These are phyloP conservation scores for Girardia tigrina DNA, from an alignment of 2,888 invertebrate species.

Conservation along the genomic window DNA sequence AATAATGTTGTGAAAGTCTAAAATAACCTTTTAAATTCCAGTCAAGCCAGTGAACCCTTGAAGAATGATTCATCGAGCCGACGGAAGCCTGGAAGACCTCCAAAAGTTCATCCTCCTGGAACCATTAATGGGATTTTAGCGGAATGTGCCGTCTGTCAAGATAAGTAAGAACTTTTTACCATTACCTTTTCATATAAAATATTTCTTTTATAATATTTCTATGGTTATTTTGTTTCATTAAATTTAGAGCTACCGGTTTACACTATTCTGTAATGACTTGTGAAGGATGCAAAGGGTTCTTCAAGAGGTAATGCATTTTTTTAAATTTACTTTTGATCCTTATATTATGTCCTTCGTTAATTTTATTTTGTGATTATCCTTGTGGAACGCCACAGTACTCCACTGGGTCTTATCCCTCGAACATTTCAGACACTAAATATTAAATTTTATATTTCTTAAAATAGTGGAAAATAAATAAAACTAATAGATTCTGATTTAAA, in stretches of 20 bases:
- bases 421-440: too few relatives aligned
- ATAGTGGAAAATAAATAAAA: too few relatives aligned
- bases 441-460: too few relatives aligned
- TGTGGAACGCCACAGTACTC: too few relatives aligned
- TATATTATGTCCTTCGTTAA: too few relatives aligned
- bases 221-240: background rate
- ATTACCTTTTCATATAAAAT: background rate
- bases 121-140: background rate
- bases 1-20: background rate
- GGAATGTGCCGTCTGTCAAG: background rate
- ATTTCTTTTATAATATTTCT: background rate
- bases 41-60: background rate
- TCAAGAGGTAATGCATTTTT: background rate
- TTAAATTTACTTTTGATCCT: too few relatives aligned
- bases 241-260: background rate
- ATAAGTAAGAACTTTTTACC: background rate
- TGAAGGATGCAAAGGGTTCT: slow-evolving; percentile 9
- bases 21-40: background rate
- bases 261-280: slow-evolving; percentile 10
- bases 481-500: too few relatives aligned
- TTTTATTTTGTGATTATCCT: too few relatives aligned
- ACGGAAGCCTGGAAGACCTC: slow-evolving; percentile 3
- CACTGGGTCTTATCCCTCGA: too few relatives aligned
- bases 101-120: background rate
- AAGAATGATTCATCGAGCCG: background rate